A percentile compares a stretch with the other conserved stretches of the same genome.
Evolutionary conservation across 1,140 invertebrate species (phyloP).

Genomic region (Papilio polytes): DNA sequence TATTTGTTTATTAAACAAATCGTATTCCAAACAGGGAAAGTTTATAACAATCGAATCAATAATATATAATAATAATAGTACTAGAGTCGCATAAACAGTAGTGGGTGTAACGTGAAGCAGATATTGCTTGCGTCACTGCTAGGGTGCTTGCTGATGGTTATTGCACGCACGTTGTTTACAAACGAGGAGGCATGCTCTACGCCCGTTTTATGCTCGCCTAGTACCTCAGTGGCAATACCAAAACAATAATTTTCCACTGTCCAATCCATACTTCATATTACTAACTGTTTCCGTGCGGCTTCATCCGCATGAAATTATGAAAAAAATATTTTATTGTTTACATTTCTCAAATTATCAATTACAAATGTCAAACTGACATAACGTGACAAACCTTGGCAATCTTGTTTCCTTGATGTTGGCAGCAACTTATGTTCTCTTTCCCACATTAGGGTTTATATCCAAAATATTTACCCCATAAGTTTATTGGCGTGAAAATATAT

Average conservation of each 20-base stretch:
- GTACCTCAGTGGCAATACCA: conserved; percentile 21
- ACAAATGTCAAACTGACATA: too few relatives aligned
- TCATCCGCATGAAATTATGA: too few relatives aligned
- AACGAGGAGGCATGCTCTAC: conserved; percentile 32
- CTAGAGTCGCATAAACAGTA: neutral
- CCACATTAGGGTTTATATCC: too few relatives aligned
- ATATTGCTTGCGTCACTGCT: neutral
- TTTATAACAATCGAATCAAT: neutral
- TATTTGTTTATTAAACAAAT: neutral
- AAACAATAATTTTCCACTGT: conserved; percentile 27
- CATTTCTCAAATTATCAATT: too few relatives aligned
- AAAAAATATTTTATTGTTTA: too few relatives aligned
- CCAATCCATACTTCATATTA: too few relatives aligned
- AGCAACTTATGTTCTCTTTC: too few relatives aligned
- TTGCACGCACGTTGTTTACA: neutral
- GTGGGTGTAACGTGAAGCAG: neutral
- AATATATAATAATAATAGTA: neutral
- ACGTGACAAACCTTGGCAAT: too few relatives aligned
- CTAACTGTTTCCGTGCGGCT: too few relatives aligned
- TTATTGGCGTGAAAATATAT: too few relatives aligned
- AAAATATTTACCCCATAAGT: too few relatives aligned
- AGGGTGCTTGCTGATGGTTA: neutral
- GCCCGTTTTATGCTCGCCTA: conserved; percentile 56
- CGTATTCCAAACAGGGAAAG: neutral
- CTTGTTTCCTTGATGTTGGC: too few relatives aligned